Percentiles rank a stretch among this genome's conserved stretches.
Conservation (phyloP, 2,888 invertebrate species). For the Tachina fera region DNA sequence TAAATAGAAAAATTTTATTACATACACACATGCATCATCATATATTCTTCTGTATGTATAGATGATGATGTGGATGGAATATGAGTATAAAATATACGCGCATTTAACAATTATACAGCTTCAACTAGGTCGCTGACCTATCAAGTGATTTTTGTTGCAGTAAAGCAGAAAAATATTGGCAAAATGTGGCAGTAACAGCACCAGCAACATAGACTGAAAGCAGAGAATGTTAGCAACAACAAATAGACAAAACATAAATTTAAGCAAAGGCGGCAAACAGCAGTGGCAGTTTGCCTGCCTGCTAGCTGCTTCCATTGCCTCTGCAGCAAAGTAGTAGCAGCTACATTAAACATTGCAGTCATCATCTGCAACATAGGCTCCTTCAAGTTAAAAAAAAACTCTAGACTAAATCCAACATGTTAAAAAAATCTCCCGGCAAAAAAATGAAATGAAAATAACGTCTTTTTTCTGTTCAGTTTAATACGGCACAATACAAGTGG, state of each 20-base stretch:
- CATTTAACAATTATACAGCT: slow-evolving; percentile 73
- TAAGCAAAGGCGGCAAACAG: slow-evolving; percentile 48
- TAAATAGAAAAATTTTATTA: slow-evolving; percentile 6
- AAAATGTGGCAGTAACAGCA: slow-evolving; percentile 71
- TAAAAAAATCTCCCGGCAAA: slow-evolving; percentile 54
- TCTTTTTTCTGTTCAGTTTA: slow-evolving; percentile 24
- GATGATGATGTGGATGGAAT: slow-evolving; percentile 42
- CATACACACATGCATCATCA: slow-evolving; percentile 11
- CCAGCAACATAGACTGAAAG: slow-evolving; percentile 45
- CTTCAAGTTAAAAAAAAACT: slow-evolving; percentile 53
- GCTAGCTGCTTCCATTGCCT: slow-evolving; percentile 45
- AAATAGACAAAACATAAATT: slow-evolving; percentile 43
- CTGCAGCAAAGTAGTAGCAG: slow-evolving; percentile 29
- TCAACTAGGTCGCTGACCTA: slow-evolving; percentile 81
- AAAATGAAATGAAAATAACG: slow-evolving; percentile 51
- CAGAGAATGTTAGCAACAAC: slow-evolving; percentile 45
- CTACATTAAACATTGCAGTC: slow-evolving; percentile 38
- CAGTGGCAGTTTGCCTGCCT: slow-evolving; percentile 60
- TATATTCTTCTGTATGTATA: slow-evolving; percentile 6
- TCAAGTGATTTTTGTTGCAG: slow-evolving; percentile 78
- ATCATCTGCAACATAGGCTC: slow-evolving; percentile 62
- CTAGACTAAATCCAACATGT: slow-evolving; percentile 41
- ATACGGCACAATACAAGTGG: slow-evolving; percentile 68
- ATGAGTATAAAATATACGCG: slow-evolving; percentile 63
- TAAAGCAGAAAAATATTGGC: slow-evolving; percentile 69